Evolutionary conservation across 2,113 vertebrate species (phyloP).

Genomic region (Corythornis cristatus): DNA sequence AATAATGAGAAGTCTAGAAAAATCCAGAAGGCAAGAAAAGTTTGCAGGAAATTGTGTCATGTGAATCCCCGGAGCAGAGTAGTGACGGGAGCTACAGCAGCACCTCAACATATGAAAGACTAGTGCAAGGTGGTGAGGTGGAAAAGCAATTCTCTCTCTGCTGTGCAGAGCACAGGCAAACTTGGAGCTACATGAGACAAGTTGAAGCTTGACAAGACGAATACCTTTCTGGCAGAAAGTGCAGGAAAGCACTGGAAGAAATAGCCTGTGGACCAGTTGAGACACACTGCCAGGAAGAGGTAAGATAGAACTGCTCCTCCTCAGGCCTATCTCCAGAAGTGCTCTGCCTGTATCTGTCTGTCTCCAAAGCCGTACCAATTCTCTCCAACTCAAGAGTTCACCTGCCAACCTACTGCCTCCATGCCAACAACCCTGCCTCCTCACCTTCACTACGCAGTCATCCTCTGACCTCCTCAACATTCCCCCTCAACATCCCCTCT

Average conservation of each 20-base stretch:
- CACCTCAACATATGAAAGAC: background rate
- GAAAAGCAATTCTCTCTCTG: background rate
- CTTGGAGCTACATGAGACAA: background rate
- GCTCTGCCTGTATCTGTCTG: background rate
- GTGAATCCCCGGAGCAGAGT: background rate
- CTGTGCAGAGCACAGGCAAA: background rate
- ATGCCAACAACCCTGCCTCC: background rate
- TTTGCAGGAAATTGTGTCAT: background rate
- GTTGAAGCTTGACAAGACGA: background rate
- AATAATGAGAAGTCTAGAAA: background rate
- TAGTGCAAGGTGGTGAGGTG: background rate
- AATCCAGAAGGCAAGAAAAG: background rate
- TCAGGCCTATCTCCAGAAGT: background rate
- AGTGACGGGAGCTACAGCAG: background rate
- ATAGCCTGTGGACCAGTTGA: background rate
- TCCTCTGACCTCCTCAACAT: background rate
- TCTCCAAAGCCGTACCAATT: background rate
- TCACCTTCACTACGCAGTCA: background rate
- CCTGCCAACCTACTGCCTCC: rapidly evolving
- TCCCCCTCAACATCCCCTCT: background rate
- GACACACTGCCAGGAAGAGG: background rate
- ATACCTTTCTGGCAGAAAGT: background rate
- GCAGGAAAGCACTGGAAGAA: background rate
- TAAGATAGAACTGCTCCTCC: background rate
- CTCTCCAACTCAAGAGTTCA: background rate